phyloP scores from a whole-genome alignment of 1,140 invertebrate species.

The Arctopsyche grandis region DNA sequence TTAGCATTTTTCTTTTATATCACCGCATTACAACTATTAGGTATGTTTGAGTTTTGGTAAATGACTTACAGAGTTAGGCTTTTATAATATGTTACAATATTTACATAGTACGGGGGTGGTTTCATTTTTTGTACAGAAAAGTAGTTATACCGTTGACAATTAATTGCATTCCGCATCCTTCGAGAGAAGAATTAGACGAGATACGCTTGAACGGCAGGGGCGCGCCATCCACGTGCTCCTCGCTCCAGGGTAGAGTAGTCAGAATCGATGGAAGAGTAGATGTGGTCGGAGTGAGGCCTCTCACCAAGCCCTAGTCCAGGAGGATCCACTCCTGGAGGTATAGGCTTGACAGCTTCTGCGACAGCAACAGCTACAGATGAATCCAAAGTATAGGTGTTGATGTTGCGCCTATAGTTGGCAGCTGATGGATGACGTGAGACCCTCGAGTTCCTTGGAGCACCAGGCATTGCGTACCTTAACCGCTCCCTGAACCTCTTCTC shows the following conservation, averaged over 20 bases:
- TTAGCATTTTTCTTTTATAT: constrained; percentile 18
- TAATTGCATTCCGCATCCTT: neutral
- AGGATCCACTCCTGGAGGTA: constrained; percentile 62
- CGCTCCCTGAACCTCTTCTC: constrained; percentile 94
- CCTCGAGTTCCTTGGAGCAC: constrained; percentile 56
- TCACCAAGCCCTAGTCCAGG: constrained; percentile 63
- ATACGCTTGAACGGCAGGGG: constrained; percentile 65
- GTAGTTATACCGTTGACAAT: neutral
- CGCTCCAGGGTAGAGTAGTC: constrained; percentile 73
- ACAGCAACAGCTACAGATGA: constrained; percentile 69
- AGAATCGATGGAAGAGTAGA: constrained; percentile 88
- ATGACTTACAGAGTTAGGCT: constrained; percentile 51
- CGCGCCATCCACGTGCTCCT: constrained; percentile 61
- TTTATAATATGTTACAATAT: constrained; percentile 3
- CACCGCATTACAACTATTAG: constrained; percentile 52
- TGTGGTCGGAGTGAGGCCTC: constrained; percentile 83
- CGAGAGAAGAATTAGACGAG: constrained; percentile 58
- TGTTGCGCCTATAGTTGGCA: constrained; percentile 76
- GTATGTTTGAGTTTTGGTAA: constrained; percentile 54
- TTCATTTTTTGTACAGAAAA: constrained; percentile 11
- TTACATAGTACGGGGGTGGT: neutral
- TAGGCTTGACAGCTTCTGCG: constrained; percentile 63
- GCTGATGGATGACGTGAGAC: constrained; percentile 49
- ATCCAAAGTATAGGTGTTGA: constrained; percentile 81
- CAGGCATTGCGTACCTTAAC: constrained; percentile 87